phyloP scores from a whole-genome alignment of 1,140 invertebrate genomes.

The Brachionus plicatilis region DNA sequence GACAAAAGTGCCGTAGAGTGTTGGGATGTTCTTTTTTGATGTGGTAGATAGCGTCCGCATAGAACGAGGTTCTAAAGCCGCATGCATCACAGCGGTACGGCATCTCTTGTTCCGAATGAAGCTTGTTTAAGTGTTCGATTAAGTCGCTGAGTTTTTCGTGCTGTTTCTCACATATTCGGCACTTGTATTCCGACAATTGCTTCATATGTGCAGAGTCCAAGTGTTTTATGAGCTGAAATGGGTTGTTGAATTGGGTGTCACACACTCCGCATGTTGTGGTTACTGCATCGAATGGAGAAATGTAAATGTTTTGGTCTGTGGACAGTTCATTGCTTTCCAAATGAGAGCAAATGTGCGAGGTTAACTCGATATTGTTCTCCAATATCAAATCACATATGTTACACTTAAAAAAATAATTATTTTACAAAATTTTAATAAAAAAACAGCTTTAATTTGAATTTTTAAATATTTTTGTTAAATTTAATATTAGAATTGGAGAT shows the following conservation, averaged over 20 bases:
- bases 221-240: constrained; percentile 33
- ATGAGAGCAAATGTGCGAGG: constrained; percentile 38
- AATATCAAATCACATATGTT: constrained; percentile 14
- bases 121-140: constrained; percentile 1
- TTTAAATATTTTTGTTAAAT: too few species aligned
- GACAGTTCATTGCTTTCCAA: not conserved
- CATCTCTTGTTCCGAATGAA: constrained; percentile 37
- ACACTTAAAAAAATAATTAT: constrained; percentile 10
- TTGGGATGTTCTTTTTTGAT: constrained; percentile 31
- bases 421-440: not conserved
- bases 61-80: constrained; percentile 38
- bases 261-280: constrained; percentile 35
- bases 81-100: constrained; percentile 40
- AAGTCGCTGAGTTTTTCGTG: not conserved
- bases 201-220: constrained; percentile 28
- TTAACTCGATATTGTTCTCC: constrained; percentile 33
- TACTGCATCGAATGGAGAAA: constrained; percentile 27
- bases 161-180: constrained; percentile 38
- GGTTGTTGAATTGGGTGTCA: not conserved
- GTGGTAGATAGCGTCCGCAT: constrained; percentile 40
- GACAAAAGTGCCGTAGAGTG: constrained; percentile 35
- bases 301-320: not conserved
- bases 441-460: too few species aligned
- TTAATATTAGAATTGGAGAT: too few species aligned
- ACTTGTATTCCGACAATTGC: constrained; percentile 24